These are phyloP conservation scores for Orthosia gothica DNA, from an alignment of 2,888 invertebrate genomes.

Conservation along the genomic window DNA sequence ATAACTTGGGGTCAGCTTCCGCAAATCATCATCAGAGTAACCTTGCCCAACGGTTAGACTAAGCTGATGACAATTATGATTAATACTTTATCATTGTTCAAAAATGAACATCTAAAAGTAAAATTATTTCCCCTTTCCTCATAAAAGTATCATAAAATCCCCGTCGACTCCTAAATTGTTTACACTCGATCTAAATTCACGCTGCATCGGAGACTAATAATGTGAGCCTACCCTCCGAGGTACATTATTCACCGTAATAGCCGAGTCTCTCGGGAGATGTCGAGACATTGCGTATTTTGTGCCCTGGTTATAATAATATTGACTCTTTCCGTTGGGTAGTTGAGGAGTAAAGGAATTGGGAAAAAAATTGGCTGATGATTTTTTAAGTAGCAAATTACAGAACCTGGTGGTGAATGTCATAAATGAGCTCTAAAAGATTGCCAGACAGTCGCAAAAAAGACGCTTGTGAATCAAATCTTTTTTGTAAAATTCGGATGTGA, in stretches of 20 bases:
- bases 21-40: not conserved
- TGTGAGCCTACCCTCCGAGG: slow-evolving; percentile 35
- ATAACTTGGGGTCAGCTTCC: not conserved
- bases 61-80: not conserved
- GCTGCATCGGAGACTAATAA: slow-evolving; percentile 57
- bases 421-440: too few relatives aligned
- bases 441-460: too few relatives aligned
- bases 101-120: not conserved
- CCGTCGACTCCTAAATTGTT: slow-evolving; percentile 40
- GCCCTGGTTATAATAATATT: slow-evolving; percentile 37
- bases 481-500: too few relatives aligned
- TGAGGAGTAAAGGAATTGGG: not conserved
- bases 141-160: slow-evolving; percentile 7
- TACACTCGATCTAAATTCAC: slow-evolving; percentile 57
- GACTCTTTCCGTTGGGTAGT: not conserved
- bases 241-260: slow-evolving; percentile 49
- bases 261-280: slow-evolving; percentile 42
- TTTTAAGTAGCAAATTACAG: not conserved
- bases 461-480: too few relatives aligned
- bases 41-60: not conserved
- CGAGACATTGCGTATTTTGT: slow-evolving; percentile 34
- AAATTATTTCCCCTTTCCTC: not conserved
- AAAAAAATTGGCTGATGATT: not conserved
- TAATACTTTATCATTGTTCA: not conserved
- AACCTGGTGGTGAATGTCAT: not conserved